Conservation (phyloP, 2,888 invertebrate species). For the Acleris emargana region DNA sequence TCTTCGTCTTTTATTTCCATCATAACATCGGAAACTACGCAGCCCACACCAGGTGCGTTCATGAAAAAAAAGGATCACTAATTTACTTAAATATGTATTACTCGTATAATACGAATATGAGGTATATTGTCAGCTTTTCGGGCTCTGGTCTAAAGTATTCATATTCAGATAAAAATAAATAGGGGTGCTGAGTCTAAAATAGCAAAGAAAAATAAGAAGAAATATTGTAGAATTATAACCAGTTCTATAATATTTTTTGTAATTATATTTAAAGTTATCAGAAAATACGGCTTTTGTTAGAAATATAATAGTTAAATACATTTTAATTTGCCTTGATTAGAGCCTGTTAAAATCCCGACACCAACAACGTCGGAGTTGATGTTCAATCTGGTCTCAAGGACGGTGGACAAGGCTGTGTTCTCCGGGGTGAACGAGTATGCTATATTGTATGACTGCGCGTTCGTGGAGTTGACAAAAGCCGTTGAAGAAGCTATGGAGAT, state of each 20-base stretch:
- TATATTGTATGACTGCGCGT: conserved; percentile 68
- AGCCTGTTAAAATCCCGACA: conserved; percentile 62
- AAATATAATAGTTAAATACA: neutral
- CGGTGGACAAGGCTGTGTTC: conserved; percentile 69
- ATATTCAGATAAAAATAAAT: too few species aligned
- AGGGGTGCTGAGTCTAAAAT: too few species aligned
- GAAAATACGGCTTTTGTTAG: neutral
- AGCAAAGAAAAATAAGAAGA: too few species aligned
- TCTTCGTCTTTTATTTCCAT: conserved; percentile 73
- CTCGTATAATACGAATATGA: too few species aligned
- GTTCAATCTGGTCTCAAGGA: conserved; percentile 55
- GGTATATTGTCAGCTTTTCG: too few species aligned
- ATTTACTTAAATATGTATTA: neutral
- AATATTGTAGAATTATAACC: too few species aligned
- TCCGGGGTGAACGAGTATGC: conserved; percentile 55
- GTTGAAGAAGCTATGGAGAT: conserved; percentile 75
- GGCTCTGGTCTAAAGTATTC: too few species aligned
- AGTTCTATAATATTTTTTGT: too few species aligned
- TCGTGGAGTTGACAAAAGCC: conserved; percentile 62
- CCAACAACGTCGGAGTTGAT: conserved; percentile 63
- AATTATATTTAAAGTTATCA: too few species aligned
- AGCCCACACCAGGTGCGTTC: conserved; percentile 69
- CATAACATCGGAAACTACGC: conserved; percentile 64
- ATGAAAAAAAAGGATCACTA: neutral
- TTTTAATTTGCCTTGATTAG: conserved; percentile 45